Evolutionary conservation across 1,140 invertebrate genomes (phyloP).

Genomic region (Plectus sambesii): DNA sequence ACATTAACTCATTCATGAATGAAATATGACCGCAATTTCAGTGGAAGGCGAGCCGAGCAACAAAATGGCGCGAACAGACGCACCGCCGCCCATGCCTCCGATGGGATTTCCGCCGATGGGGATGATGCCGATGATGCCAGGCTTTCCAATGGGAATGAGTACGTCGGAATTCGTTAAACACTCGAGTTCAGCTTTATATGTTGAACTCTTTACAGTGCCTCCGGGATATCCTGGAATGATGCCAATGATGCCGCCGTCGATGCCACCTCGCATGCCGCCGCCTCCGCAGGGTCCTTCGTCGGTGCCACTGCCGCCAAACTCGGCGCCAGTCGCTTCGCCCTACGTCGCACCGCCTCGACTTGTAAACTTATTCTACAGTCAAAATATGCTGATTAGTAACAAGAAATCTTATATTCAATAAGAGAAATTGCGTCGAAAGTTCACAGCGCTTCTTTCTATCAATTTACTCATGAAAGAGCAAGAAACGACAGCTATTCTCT

Average conservation of each 20-base stretch:
- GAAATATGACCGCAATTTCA: no score
- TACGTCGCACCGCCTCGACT: constrained; percentile 1
- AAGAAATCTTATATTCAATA: no score
- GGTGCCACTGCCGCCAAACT: constrained; percentile 17
- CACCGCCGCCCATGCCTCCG: constrained; percentile 20
- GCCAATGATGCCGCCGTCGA: constrained; percentile 19
- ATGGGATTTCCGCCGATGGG: constrained; percentile 14
- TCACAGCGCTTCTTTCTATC: constrained; percentile 5
- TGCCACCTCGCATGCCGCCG: constrained; percentile 15
- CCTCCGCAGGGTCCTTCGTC: constrained; percentile 13
- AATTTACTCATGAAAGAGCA: not conserved
- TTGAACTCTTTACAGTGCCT: no score
- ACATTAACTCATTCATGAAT: no score
- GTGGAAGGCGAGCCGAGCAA: no score
- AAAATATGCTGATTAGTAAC: no score
- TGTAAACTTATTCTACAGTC: no score
- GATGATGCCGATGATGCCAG: constrained; percentile 23
- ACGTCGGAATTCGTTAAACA: no score
- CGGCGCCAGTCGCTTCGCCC: not conserved
- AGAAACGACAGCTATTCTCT: no score
- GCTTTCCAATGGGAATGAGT: no score
- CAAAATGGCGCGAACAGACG: constrained; percentile 17
- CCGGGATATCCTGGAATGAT: no score
- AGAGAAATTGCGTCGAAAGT: constrained; percentile 1
- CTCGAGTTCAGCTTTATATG: no score